Conservation (phyloP, 2,113 vertebrate species). For the Plectropomus leopardus region DNA sequence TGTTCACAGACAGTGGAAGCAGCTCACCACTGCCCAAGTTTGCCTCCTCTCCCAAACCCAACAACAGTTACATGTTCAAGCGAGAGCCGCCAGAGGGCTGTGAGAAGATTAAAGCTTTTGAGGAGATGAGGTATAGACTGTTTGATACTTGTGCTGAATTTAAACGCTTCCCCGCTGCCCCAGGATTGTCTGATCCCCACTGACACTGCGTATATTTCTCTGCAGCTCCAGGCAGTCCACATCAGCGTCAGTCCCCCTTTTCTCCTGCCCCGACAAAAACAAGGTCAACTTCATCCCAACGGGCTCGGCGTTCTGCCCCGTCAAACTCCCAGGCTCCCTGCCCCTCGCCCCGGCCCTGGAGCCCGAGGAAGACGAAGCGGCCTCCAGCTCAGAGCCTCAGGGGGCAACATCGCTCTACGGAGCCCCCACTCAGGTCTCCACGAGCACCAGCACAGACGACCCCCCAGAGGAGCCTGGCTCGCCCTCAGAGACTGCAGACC, state of each 20-base stretch:
- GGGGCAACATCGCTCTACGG: slow-evolving; percentile 75
- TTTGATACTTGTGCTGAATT: background rate
- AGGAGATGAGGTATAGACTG: slow-evolving; percentile 93
- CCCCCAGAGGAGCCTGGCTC: slow-evolving; percentile 79
- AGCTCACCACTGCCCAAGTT: slow-evolving; percentile 99
- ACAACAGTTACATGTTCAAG: slow-evolving; percentile 99
- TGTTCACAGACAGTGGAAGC: slow-evolving; percentile 95
- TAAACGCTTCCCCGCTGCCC: background rate
- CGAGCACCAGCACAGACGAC: slow-evolving; percentile 92
- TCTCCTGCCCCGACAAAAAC: slow-evolving; percentile 99
- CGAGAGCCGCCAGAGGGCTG: slow-evolving; percentile 99
- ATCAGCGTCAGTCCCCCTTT: slow-evolving; percentile 90
- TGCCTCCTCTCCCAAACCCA: slow-evolving; percentile 98
- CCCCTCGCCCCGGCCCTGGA: slow-evolving; percentile 86
- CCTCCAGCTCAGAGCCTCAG: slow-evolving; percentile 73
- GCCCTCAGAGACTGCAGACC: slow-evolving; percentile 83
- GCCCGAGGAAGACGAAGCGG: slow-evolving; percentile 86
- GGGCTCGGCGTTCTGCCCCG: slow-evolving; percentile 98
- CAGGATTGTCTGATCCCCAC: background rate
- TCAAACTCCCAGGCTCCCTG: slow-evolving; percentile 90
- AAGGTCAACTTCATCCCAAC: slow-evolving; percentile 99
- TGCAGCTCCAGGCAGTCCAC: slow-evolving; percentile 92
- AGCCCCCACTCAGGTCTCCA: slow-evolving; percentile 90
- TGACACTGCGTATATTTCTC: background rate
- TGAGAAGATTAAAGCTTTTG: slow-evolving; percentile 99